Base-by-base conservation (phyloP, 2,113 vertebrate genomes). In the Eubucco bourcierii region DNA sequence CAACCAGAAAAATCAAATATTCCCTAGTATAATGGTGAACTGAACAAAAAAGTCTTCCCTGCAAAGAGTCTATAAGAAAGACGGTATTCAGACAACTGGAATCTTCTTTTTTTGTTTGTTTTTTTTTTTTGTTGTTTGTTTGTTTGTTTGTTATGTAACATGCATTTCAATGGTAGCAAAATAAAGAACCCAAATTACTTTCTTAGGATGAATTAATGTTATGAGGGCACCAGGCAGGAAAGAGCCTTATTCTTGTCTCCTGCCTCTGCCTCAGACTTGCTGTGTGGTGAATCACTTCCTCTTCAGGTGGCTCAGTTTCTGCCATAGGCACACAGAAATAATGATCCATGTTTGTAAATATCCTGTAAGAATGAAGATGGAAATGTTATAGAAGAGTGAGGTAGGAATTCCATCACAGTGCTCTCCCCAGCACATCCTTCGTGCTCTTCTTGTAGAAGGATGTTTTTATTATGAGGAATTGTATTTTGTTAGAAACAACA, bases 261-360 rank as follows among this genome's bases (percentile, higher is more conserved):
- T 88, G 65, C 80, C 80, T 83, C 76, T 90, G 74, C 80, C 72
- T 71, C 76, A 4, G 6, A 23, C 79, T 85, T 77, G 75, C 47
- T 80, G 28, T 31, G 1, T 88, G 88, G 90, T 70, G 86, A 80
- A 90, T 93, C 71, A 68, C 73, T 95, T 95, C 95, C 93, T 93
- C 65, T 93, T 80, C 91, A 90, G 85, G 70, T 94, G 95, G 93
- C 73, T 95, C 93, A 94, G 92, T 93, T 93, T 96, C 56, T 90
- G 33, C 79, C 33, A 56, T 11, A 80, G 41, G 68, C 84, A 77
- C 52, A 70, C 56, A 61, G 73, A 95, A 91, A 74, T 71, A 58
- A 31, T 88, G 92, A 90, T 83, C 95, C 68, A 61, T 56, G 82
- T 60, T 77, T 66, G 17, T 64, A 87, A 34, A 82, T 85, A 10